Conservation (phyloP, 2,888 invertebrate species). For the Heliconius sara region DNA sequence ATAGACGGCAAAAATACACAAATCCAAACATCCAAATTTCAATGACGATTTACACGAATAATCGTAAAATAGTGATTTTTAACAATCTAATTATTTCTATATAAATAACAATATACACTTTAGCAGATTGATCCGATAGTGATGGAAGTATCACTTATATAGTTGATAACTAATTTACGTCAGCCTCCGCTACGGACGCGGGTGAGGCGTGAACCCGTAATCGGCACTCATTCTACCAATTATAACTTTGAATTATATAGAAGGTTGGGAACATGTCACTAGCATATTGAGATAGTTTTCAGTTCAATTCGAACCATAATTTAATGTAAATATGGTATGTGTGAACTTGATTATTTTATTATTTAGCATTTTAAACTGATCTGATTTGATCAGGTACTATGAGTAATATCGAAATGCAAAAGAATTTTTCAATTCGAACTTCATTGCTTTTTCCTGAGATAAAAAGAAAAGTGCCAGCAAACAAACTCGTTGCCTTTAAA, state of each 20-base stretch:
- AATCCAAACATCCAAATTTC: background rate
- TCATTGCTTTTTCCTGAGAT: background rate
- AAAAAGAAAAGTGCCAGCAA: background rate
- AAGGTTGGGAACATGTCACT: background rate
- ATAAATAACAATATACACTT: conserved; percentile 21
- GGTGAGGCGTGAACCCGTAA: conserved; percentile 61
- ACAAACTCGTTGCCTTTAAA: too few relatives aligned
- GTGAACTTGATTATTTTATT: background rate
- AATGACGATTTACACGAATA: background rate
- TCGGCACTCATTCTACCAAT: conserved; percentile 70
- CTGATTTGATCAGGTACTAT: background rate
- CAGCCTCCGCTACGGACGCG: conserved; percentile 55
- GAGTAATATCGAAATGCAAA: background rate
- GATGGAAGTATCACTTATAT: conserved; percentile 65
- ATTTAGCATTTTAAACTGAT: background rate
- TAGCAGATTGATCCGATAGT: conserved; percentile 32
- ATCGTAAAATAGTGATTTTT: background rate
- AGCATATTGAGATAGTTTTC: background rate
- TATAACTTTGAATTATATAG: conserved; percentile 68
- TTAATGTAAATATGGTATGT: background rate
- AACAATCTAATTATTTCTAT: background rate
- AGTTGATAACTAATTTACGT: conserved; percentile 75
- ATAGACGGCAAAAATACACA: too few relatives aligned
- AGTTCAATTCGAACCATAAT: background rate
- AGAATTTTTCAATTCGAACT: background rate